Conservation (phyloP, 2,113 vertebrate genomes). For the Dasyurus viverrinus region DNA sequence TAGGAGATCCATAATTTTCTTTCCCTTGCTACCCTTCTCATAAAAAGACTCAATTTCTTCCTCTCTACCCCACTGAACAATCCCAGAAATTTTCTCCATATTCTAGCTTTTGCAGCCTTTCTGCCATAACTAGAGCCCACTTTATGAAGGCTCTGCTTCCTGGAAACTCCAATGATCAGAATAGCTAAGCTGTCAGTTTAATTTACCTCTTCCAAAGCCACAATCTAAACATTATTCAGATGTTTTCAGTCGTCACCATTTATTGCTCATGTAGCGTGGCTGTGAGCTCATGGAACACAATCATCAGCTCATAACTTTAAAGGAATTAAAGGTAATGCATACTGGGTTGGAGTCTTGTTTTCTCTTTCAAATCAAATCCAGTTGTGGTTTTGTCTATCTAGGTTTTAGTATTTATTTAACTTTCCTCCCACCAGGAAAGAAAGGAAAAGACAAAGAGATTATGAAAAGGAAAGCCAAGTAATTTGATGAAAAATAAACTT, state of each 20-base stretch:
- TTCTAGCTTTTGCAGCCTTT: background rate
- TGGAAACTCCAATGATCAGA: background rate
- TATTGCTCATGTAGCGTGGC: background rate
- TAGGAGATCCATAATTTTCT: background rate
- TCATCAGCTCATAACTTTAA: background rate
- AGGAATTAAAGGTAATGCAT: background rate
- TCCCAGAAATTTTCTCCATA: background rate
- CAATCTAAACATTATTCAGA: background rate
- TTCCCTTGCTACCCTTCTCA: background rate
- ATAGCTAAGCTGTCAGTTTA: background rate
- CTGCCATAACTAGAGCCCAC: background rate
- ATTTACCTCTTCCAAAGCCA: background rate
- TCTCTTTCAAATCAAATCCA: background rate
- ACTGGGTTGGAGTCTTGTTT: background rate
- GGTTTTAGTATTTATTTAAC: background rate
- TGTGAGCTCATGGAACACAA: background rate
- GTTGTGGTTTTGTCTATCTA: background rate
- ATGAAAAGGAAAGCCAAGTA: background rate
- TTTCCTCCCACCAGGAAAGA: background rate
- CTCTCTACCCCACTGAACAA: background rate
- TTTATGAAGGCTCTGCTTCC: background rate
- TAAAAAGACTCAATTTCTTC: background rate
- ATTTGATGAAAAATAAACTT: background rate
- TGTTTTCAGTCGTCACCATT: background rate
- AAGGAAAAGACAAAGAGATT: background rate